Evolutionary conservation across 2,797 vertebrate species (phyloP), one percentile per base, ranked within the genome.

Genomic region (Fistularia tabacaria): DNA sequence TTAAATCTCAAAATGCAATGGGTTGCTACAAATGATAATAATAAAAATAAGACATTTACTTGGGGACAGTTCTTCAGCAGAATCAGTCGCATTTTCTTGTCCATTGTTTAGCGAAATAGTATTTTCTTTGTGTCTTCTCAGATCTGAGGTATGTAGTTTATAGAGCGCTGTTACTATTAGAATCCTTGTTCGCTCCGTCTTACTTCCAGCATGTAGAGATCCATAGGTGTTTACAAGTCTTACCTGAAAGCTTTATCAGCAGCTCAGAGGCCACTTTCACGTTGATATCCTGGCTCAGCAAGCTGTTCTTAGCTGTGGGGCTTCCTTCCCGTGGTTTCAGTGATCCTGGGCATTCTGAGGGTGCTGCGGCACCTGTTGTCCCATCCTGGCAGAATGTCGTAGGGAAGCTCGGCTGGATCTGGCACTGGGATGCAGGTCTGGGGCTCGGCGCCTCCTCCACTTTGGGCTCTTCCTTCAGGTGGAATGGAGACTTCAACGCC

Each of bases 161-260:
- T 25, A 25, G 25, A 25, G 25, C 5, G 25, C 25, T 25, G 25
- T 25, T 25, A 25, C 25, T 5, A 5, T 12, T 10, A 45, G 6
- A 25, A 25, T 25, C 25, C 25, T 25, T 25, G 25, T 25, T 25
- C 5, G 25, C 25, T 25, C 25, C 25, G 25, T 25, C 25, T 25
- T 2, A 25, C 25, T 25, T 40, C 10, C 53, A 54, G 38, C 42
- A 62, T 49, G 44, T 38, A 54, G 1, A 51, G 42, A 62, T 44
- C n/a, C 8, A 48, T 5, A 55, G 38, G 42, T 49, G 55, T 14
- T 40, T 12, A 46, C 14, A 64, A 6, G 56, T 10, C 52, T 25
- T 92, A 98, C 97, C 97, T 94, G 97, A 99, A 40, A 99, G 92
- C 73, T 98, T 99, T 84, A 99, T 98, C 67, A 99, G 95, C 78